phyloP scores from a whole-genome alignment of 2,113 vertebrate genomes.

The Periophthalmodon schlosseri region DNA sequence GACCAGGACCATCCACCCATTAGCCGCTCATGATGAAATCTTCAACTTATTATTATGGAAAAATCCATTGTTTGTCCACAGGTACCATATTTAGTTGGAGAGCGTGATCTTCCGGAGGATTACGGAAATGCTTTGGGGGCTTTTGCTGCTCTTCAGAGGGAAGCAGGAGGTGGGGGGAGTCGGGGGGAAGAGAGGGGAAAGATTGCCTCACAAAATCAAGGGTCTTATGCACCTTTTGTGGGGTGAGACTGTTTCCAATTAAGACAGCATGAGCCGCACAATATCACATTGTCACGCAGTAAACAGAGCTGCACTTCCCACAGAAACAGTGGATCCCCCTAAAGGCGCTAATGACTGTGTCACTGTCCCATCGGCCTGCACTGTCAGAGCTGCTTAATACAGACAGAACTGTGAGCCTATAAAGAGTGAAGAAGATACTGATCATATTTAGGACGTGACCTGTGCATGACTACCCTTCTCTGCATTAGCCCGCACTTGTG shows the following conservation, averaged over 20 bases:
- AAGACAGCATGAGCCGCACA: conserved; percentile 71
- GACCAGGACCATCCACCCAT: conserved; percentile 58
- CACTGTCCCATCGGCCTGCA: conserved; percentile 51
- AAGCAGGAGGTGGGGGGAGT: conserved; percentile 29
- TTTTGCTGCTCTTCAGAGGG: conserved; percentile 65
- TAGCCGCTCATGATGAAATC: conserved; percentile 75
- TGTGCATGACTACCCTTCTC: conserved; percentile 58
- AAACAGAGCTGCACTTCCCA: conserved; percentile 70
- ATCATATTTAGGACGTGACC: conserved; percentile 74
- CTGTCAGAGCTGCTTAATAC: conserved; percentile 39
- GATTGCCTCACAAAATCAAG: conserved; percentile 68
- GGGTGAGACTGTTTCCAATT: conserved; percentile 76
- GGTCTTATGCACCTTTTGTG: conserved; percentile 72
- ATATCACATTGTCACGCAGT: conserved; percentile 76
- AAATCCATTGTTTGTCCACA: conserved; percentile 79
- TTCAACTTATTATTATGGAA: conserved; percentile 77
- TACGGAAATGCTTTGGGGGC: conserved; percentile 70
- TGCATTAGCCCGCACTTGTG: conserved; percentile 68
- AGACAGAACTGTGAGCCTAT: conserved; percentile 42
- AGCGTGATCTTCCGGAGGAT: conserved; percentile 73
- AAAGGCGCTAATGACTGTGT: conserved; percentile 53
- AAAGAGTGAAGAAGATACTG: conserved; percentile 54
- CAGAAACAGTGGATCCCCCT: conserved; percentile 69
- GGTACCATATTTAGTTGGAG: conserved; percentile 73
- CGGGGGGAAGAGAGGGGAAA: conserved; percentile 56